Base-by-base conservation (phyloP, 2,888 invertebrate genomes). In the Ormyrus thymus region DNA sequence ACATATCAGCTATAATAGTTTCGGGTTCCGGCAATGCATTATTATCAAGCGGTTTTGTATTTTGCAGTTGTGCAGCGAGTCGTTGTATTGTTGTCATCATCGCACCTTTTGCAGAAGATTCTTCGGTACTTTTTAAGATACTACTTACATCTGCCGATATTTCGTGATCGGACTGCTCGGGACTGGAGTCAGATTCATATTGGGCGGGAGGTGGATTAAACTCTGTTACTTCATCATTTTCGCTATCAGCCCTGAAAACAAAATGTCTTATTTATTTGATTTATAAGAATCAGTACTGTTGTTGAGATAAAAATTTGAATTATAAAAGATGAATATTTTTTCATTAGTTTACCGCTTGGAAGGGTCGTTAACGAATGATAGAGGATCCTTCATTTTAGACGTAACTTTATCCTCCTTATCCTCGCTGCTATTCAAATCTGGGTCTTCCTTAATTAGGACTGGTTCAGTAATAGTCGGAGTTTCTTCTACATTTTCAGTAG, bases 71-170 rank as follows among this genome's bases (percentile, higher is more conserved):
- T 6, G 90, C 90, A 1, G 89, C 89, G 0, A 90, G 84, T 69
- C 89, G 85, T 59, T 90, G 89, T 62, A 90, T 90, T 3, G 89
- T 90, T 29, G 88, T 88, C 76, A 88, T 83, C 87, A 89, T 89
- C 0, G 85, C 85, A 15, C 83, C 87, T 50, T 87, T 87, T 0
- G 86, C 84, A 0, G 87, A 83, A 5, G 84, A 83, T 50, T 76
- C 62, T 10, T 11, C 53, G 0, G 87, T 86, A 76, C 86, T 87
- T 62, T 88, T 85, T 7, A 90, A 79, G 7, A 90, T 83, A 59
- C 84, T 86, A 59, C 85, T 86, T 0, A 90, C 88, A 73, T 87
- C 88, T 3, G 86, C 83, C 0, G 87, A 82, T 1, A 84, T 58
- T 48, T 89, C 87, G 9, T 83, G 79, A 15, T 89, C 89, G 0